Percentiles rank a stretch among this genome's conserved stretches.
Conservation (phyloP, 1,140 invertebrate genomes). For the Venustaconcha ellipsiformis region DNA sequence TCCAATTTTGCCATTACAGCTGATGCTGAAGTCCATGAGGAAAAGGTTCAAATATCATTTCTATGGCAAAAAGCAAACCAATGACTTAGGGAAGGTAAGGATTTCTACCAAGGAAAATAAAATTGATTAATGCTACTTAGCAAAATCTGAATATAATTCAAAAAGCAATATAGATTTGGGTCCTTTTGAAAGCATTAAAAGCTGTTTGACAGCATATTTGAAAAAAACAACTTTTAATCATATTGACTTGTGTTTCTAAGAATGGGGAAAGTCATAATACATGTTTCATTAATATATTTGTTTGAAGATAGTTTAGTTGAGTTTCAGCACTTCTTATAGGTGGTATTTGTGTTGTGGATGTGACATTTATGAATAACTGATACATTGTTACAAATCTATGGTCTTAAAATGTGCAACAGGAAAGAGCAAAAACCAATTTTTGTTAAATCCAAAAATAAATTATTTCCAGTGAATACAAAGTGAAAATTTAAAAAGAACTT, state of each 20-base stretch:
- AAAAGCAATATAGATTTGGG: not conserved
- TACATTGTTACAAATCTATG: too few relatives aligned
- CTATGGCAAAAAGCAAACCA: slow-evolving; percentile 87
- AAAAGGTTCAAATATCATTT: slow-evolving; percentile 92
- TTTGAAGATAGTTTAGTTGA: too few relatives aligned
- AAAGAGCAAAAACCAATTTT: too few relatives aligned
- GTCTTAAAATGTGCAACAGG: too few relatives aligned
- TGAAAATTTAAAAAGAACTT: too few relatives aligned
- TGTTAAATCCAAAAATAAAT: too few relatives aligned
- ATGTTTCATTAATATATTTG: too few relatives aligned
- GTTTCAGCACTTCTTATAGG: too few relatives aligned
- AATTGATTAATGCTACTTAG: not conserved
- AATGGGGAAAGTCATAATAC: too few relatives aligned
- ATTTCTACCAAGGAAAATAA: not conserved
- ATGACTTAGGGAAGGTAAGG: slow-evolving; percentile 78
- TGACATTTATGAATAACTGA: too few relatives aligned
- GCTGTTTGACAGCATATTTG: not conserved
- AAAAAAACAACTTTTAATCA: not conserved
- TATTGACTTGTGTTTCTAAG: not conserved
- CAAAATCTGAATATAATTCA: not conserved
- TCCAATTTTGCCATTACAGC: slow-evolving; percentile 75
- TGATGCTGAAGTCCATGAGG: slow-evolving; percentile 78
- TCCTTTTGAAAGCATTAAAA: not conserved
- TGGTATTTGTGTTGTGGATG: too few relatives aligned
- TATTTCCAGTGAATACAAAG: too few relatives aligned